Percentiles rank a stretch among this genome's conserved stretches.
phyloP scores from a whole-genome alignment of 2,113 vertebrate genomes.

The Dinomys branickii region DNA sequence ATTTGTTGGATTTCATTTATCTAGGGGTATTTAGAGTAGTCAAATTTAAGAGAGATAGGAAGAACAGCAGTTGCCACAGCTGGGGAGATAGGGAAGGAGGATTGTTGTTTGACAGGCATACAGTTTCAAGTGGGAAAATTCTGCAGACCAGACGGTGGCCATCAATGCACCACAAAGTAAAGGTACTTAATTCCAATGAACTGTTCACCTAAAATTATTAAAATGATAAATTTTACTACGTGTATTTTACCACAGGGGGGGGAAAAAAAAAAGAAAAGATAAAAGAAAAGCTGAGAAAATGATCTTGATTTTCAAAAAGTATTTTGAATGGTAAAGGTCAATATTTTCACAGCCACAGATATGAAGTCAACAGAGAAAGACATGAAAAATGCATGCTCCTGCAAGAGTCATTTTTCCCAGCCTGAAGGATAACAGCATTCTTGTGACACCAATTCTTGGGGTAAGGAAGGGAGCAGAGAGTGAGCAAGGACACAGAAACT shows the following conservation, averaged over 20 bases:
- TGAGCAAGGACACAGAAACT: not conserved
- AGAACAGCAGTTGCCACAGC: not conserved
- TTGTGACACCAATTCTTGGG: not conserved
- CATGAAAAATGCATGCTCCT: not conserved
- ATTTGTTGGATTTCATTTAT: not conserved
- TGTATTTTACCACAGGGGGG: not conserved
- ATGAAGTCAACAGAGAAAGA: not conserved
- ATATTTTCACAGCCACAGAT: not conserved
- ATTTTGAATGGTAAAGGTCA: not conserved
- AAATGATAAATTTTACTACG: not conserved
- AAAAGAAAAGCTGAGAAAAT: not conserved
- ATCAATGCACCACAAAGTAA: not conserved
- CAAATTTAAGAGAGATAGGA: not conserved
- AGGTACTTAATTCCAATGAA: not conserved
- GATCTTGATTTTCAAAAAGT: not conserved
- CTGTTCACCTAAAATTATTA: not conserved
- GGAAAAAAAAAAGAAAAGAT: not conserved
- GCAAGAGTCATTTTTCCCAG: not conserved
- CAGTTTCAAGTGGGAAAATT: not conserved
- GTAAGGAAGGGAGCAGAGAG: not conserved
- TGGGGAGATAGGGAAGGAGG: fast-evolving
- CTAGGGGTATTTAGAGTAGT: not conserved
- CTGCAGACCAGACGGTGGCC: not conserved
- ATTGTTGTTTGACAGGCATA: not conserved
- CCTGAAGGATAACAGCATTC: not conserved